phyloP scores from a whole-genome alignment of 1,140 invertebrate genomes.

The Heliconius himera region DNA sequence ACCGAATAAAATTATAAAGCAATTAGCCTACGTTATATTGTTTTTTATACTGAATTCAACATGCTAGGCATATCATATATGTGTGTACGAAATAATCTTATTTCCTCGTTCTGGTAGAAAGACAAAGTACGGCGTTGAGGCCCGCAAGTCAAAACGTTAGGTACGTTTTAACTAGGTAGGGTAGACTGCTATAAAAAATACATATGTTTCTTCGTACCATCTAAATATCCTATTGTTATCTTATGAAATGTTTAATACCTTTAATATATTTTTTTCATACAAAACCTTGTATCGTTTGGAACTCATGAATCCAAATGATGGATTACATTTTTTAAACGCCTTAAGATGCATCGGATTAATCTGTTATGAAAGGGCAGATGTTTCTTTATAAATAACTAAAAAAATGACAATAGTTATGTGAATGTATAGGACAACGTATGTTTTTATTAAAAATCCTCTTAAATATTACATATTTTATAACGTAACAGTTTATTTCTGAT shows the following conservation, averaged over 20 bases:
- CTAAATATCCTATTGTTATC: background rate
- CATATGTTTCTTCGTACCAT: background rate
- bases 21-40: background rate
- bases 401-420: constrained; percentile 9
- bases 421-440: background rate
- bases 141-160: too few species aligned
- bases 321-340: constrained; percentile 42
- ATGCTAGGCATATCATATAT: too few species aligned
- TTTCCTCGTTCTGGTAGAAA: too few species aligned
- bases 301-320: constrained; percentile 44
- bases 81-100: too few species aligned
- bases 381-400: constrained; percentile 35
- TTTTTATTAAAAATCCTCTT: constrained; percentile 7
- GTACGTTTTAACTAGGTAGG: too few species aligned
- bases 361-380: constrained; percentile 47
- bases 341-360: constrained; percentile 45
- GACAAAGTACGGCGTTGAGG: too few species aligned
- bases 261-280: constrained; percentile 10
- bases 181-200: too few species aligned
- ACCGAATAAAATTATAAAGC: background rate
- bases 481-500: background rate
- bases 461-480: background rate
- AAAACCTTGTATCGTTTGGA: constrained; percentile 22
- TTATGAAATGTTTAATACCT: background rate
- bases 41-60: too few species aligned